Conservation (phyloP, 92 coral and sea anemone genomes). For the Heteractis magnifica region DNA sequence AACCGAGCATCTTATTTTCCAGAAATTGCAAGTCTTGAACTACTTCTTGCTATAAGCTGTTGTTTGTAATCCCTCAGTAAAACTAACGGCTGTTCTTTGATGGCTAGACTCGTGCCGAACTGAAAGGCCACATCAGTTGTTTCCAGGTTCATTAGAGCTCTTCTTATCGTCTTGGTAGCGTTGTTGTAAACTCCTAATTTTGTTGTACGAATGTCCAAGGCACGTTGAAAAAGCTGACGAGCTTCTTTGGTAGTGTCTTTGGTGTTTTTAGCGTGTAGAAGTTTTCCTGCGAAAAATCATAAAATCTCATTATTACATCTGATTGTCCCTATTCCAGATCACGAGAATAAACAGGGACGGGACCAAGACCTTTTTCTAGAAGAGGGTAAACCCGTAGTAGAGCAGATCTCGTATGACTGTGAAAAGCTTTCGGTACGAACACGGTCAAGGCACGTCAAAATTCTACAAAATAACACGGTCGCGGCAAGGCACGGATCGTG, state of each 20-base stretch:
- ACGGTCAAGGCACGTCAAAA: no score
- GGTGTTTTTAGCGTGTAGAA: slow-evolving; percentile 70
- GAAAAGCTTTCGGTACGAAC: no score
- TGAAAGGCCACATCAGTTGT: slow-evolving; percentile 64
- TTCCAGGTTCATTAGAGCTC: slow-evolving; percentile 72
- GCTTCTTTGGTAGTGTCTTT: slow-evolving; percentile 81
- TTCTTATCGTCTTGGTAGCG: slow-evolving; percentile 71
- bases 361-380: no score
- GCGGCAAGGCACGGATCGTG: no score
- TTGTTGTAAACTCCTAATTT: slow-evolving; percentile 84
- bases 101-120: slow-evolving; percentile 49
- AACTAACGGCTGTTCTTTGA: slow-evolving; percentile 43
- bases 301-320: not conserved
- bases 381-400: no score
- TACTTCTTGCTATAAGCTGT: slow-evolving; percentile 29
- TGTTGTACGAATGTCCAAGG: slow-evolving; percentile 85
- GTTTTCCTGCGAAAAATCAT: slow-evolving; percentile 55
- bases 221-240: slow-evolving; percentile 69
- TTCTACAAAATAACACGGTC: no score
- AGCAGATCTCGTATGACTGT: no score
- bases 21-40: slow-evolving; percentile 30
- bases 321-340: not conserved
- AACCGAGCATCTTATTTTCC: slow-evolving; percentile 4
- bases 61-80: slow-evolving; percentile 36
- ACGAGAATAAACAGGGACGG: no score